A percentile compares a stretch with the other conserved stretches of the same genome.
phyloP scores from a whole-genome alignment of 2,797 vertebrate genomes.

The Tarsius wallacei region DNA sequence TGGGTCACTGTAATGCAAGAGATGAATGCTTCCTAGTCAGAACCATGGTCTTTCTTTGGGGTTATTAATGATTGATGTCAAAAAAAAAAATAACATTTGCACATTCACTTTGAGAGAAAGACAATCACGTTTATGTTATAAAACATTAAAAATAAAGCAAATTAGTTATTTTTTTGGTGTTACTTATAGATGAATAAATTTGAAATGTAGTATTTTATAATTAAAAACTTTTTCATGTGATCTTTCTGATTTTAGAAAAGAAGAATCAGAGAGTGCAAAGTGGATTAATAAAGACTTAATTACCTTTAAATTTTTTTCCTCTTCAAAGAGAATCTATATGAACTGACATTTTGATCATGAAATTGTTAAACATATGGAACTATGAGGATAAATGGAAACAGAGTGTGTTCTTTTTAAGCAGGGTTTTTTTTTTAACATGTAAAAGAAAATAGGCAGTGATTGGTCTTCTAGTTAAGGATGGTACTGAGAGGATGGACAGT shows the following conservation, averaged over 20 bases:
- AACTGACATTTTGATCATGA: slow-evolving; percentile 5
- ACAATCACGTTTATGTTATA: background rate
- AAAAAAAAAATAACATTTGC: background rate
- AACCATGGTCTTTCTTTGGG: background rate
- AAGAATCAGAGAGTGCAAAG: background rate
- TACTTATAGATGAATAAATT: slow-evolving; percentile 42
- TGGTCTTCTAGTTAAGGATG: slow-evolving; percentile 46
- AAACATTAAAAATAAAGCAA: slow-evolving; percentile 35
- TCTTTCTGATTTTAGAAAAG: slow-evolving; percentile 55
- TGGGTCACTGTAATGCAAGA: background rate
- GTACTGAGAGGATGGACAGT: slow-evolving; percentile 24
- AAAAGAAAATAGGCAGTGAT: slow-evolving; percentile 54
- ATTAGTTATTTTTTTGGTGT: slow-evolving; percentile 44
- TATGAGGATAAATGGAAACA: slow-evolving; percentile 16
- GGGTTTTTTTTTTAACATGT: background rate
- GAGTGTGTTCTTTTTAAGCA: slow-evolving; percentile 14
- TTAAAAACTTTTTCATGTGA: background rate
- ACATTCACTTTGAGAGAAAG: slow-evolving; percentile 35
- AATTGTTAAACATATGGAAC: slow-evolving; percentile 29
- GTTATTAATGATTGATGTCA: background rate
- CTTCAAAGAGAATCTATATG: slow-evolving; percentile 22
- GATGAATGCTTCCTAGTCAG: background rate
- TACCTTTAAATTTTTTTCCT: background rate
- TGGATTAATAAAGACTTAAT: slow-evolving; percentile 24
- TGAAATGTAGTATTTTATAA: slow-evolving; percentile 2